phyloP scores from a whole-genome alignment of 2,888 invertebrate species.

The Ichneumon xanthorius region DNA sequence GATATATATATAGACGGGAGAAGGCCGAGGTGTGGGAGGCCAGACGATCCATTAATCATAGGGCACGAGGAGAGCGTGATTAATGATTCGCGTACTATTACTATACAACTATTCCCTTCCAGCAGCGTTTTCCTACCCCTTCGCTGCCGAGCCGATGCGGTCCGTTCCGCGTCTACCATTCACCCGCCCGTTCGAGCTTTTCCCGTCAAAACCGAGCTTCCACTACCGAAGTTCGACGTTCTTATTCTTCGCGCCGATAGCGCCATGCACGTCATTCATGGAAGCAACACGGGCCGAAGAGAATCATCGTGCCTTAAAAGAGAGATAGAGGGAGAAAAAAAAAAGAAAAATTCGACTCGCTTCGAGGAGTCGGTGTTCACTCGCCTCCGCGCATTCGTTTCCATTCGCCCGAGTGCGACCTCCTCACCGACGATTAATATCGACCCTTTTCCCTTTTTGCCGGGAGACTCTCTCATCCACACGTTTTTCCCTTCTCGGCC shows the following conservation, averaged over 20 bases:
- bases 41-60: conserved; percentile 78
- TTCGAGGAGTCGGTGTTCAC: conserved; percentile 43
- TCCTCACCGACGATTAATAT: conserved; percentile 64
- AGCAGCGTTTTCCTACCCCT: conserved; percentile 42
- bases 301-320: conserved; percentile 26
- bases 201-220: conserved; percentile 12
- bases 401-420: conserved; percentile 57
- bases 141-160: conserved; percentile 37
- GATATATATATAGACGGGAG: conserved; percentile 31
- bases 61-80: conserved; percentile 76
- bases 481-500: conserved; percentile 41
- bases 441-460: conserved; percentile 57
- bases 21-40: conserved; percentile 55
- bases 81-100: conserved; percentile 74
- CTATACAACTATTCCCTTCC: conserved; percentile 52
- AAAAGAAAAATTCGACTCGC: conserved; percentile 20
- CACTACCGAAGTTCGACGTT: conserved; percentile 32
- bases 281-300: conserved; percentile 29
- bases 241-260: conserved; percentile 47
- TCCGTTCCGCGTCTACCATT: conserved; percentile 46
- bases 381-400: conserved; percentile 44
- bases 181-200: conserved; percentile 46
- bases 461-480: conserved; percentile 58
- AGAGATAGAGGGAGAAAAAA: conserved; percentile 22
- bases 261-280: conserved; percentile 6